Conservation (phyloP, 2,113 vertebrate genomes). For the Leptobrachium ailaonicum region DNA sequence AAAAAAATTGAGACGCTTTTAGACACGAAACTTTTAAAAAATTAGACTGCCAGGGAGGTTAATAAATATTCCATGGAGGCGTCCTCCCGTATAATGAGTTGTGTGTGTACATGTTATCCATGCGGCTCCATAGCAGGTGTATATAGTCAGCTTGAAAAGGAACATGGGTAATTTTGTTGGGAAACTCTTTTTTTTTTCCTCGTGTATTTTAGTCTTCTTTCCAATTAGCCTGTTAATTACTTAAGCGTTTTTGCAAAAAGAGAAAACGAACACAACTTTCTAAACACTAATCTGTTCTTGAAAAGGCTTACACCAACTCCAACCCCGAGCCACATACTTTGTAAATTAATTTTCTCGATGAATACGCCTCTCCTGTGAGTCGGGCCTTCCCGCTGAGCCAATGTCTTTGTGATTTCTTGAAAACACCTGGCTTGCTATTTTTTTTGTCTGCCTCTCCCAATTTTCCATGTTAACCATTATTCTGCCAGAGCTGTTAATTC, state of each 20-base stretch:
- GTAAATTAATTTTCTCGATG: conserved; percentile 74
- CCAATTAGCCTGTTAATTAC: conserved; percentile 71
- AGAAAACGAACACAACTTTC: conserved; percentile 48
- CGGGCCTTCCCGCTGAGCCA: conserved; percentile 61
- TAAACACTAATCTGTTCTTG: conserved; percentile 72
- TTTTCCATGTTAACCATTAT: conserved; percentile 1
- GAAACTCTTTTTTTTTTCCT: conserved; percentile 58
- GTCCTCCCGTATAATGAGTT: too few relatives aligned
- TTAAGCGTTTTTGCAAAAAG: conserved; percentile 68
- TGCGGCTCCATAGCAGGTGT: conserved; percentile 63
- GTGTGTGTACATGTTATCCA: conserved; percentile 33
- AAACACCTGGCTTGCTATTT: conserved; percentile 65
- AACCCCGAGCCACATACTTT: conserved; percentile 68
- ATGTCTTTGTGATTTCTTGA: conserved; percentile 63
- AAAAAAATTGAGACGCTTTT: too few relatives aligned
- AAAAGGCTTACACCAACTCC: conserved; percentile 63
- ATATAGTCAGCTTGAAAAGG: conserved; percentile 54
- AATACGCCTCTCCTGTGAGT: conserved; percentile 69
- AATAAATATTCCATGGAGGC: too few relatives aligned
- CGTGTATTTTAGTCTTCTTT: conserved; percentile 68
- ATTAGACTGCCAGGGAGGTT: too few relatives aligned
- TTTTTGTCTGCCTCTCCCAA: conserved; percentile 16
- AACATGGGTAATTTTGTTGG: conserved; percentile 57
- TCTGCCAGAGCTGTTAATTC: neutral
- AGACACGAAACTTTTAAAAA: too few relatives aligned